Percentiles rank a stretch among this genome's conserved stretches.
Conservation (phyloP, 2,797 vertebrate species). For the Darevskia mixta region DNA sequence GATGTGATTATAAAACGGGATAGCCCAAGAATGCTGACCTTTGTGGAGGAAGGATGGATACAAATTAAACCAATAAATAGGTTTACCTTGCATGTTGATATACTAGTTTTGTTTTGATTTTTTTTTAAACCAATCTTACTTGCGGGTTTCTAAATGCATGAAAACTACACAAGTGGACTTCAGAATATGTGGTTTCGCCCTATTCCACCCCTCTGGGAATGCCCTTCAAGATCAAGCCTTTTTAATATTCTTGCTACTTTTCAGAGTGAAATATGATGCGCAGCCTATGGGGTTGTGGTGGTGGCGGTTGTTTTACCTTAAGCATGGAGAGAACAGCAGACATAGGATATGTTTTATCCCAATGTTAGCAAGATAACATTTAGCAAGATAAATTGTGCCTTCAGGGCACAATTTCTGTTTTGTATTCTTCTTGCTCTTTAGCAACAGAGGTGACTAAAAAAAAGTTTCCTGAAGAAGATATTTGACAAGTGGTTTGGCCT, state of each 20-base stretch:
- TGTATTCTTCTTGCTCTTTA: slow-evolving; percentile 29
- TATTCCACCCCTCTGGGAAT: not conserved
- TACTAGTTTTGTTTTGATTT: not conserved
- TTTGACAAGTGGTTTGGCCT: slow-evolving; percentile 46
- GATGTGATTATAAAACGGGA: not conserved
- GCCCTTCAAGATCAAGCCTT: not conserved
- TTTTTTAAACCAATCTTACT: not conserved
- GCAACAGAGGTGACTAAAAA: slow-evolving; percentile 39
- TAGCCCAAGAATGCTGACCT: not conserved
- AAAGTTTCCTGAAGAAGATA: slow-evolving; percentile 36
- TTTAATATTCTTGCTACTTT: slow-evolving; percentile 30
- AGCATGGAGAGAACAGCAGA: not conserved
- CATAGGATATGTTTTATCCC: not conserved
- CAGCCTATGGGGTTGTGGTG: not conserved
- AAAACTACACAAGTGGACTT: not conserved
- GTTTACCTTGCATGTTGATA: not conserved
- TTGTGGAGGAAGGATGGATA: not conserved
- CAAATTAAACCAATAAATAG: too few relatives aligned
- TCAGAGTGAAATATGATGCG: slow-evolving; percentile 10
- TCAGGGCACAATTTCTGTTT: slow-evolving; percentile 36
- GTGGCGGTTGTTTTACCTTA: slow-evolving; percentile 9
- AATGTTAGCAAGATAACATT: slow-evolving; percentile 39
- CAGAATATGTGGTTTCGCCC: not conserved
- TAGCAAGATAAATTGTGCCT: slow-evolving; percentile 23
- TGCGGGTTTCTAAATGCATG: not conserved